Percentiles rank a stretch among this genome's conserved stretches.
Conservation (phyloP, 2,113 vertebrate species). For the Gallinago paraguaiae region DNA sequence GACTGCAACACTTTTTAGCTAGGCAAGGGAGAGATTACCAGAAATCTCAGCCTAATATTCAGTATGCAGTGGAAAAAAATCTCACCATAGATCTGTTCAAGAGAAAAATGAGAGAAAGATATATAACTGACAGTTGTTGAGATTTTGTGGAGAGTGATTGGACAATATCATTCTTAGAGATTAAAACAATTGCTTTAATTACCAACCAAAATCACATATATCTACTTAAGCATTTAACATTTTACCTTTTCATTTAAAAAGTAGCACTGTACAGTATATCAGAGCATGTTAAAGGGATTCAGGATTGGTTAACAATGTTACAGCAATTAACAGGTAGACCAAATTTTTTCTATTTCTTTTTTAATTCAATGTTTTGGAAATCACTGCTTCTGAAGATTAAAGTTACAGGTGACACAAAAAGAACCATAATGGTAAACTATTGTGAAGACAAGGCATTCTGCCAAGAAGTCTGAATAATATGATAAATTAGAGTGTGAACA, state of each 20-base stretch:
- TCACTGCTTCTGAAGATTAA: not conserved
- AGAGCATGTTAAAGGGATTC: not conserved
- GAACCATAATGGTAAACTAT: not conserved
- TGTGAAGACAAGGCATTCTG: not conserved
- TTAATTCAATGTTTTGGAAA: not conserved
- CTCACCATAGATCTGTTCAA: not conserved
- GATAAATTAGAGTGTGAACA: not conserved
- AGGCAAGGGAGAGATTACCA: not conserved
- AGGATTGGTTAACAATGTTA: not conserved
- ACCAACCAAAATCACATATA: not conserved
- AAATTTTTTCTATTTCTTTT: no score
- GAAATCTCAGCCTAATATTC: not conserved
- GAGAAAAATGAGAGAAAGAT: not conserved
- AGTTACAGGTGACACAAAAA: not conserved
- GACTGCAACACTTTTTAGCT: not conserved
- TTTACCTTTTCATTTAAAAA: not conserved
- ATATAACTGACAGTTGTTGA: not conserved
- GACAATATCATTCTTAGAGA: not conserved
- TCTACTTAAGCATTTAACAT: not conserved
- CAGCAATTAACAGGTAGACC: not conserved
- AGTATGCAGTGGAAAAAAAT: not conserved
- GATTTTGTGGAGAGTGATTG: not conserved
- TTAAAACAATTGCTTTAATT: not conserved
- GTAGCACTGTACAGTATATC: not conserved
- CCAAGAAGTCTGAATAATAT: not conserved